A percentile compares a stretch with the other conserved stretches of the same genome.
Conservation (phyloP, 2,888 invertebrate species). For the Alcis repandata region DNA sequence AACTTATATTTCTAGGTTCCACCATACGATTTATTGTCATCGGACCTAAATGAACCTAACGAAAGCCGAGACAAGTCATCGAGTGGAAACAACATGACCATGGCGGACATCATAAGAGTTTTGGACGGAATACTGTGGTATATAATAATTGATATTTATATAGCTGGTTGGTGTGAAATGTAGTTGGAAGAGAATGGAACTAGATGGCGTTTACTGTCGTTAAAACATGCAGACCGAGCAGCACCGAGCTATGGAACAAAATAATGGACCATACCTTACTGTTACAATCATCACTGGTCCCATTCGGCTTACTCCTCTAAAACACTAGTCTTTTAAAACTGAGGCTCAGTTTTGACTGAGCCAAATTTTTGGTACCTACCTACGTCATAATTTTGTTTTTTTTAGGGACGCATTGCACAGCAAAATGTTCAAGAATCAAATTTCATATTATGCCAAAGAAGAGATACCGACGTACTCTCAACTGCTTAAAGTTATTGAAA, state of each 20-base stretch:
- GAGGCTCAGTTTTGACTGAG: too few species aligned
- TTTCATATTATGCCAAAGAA: constrained; percentile 73
- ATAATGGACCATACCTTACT: too few species aligned
- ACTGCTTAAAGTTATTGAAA: constrained; percentile 62
- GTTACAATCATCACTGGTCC: too few species aligned
- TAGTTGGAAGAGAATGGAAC: too few species aligned
- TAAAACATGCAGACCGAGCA: too few species aligned
- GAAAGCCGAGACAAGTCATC: constrained; percentile 48
- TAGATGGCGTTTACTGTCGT: too few species aligned
- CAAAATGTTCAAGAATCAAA: constrained; percentile 76
- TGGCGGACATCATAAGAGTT: constrained; percentile 69
- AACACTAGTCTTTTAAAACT: too few species aligned
- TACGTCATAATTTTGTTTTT: constrained; percentile 46
- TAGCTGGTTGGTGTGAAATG: too few species aligned
- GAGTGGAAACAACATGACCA: constrained; percentile 69
- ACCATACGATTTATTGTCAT: constrained; percentile 72
- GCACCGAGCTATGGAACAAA: too few species aligned
- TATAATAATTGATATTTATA: neutral
- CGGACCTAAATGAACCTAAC: constrained; percentile 59
- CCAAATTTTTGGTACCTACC: too few species aligned
- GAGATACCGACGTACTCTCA: constrained; percentile 74
- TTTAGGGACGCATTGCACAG: constrained; percentile 78
- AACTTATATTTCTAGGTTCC: constrained; percentile 67
- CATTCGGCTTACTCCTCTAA: too few species aligned
- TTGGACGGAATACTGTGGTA: constrained; percentile 80